A percentile compares a stretch with the other conserved stretches of the same genome.
Conservation (phyloP, 2,888 invertebrate species). For the Germaria angustata region DNA sequence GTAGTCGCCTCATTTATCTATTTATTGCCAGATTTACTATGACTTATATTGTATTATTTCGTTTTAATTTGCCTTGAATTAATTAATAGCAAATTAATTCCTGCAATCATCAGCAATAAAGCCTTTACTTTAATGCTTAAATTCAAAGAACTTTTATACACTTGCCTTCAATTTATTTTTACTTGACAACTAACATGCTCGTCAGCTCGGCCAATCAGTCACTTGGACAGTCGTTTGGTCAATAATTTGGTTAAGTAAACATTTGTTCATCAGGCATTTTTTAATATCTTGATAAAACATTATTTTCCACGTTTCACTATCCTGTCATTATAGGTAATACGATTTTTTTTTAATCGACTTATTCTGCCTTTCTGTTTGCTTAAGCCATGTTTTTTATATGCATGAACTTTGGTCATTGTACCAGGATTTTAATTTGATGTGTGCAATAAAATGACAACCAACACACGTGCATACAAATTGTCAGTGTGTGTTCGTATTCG, state of each 20-base stretch:
- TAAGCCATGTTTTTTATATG: slow-evolving; percentile 30
- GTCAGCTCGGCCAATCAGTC: not conserved
- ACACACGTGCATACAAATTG: not conserved
- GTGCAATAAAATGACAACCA: slow-evolving; percentile 17
- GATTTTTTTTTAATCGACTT: not conserved
- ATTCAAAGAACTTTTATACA: not conserved
- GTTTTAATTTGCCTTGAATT: no score
- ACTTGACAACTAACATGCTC: not conserved
- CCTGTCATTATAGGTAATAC: slow-evolving; percentile 51
- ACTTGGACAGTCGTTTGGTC: not conserved
- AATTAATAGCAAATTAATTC: no score
- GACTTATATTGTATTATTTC: no score
- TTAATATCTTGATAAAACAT: slow-evolving; percentile 46
- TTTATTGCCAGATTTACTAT: no score
- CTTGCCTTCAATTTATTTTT: not conserved
- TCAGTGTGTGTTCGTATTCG: not conserved
- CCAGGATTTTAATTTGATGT: not conserved
- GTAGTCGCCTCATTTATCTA: no score
- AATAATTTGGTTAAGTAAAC: not conserved
- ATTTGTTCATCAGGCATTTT: slow-evolving; percentile 21
- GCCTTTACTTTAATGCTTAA: not conserved
- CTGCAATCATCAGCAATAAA: no score
- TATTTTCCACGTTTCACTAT: slow-evolving; percentile 44
- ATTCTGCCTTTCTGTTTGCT: slow-evolving; percentile 23
- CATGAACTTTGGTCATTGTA: slow-evolving; percentile 24